Conservation (phyloP, 2,113 vertebrate genomes). For the Oreochromis aureus region DNA sequence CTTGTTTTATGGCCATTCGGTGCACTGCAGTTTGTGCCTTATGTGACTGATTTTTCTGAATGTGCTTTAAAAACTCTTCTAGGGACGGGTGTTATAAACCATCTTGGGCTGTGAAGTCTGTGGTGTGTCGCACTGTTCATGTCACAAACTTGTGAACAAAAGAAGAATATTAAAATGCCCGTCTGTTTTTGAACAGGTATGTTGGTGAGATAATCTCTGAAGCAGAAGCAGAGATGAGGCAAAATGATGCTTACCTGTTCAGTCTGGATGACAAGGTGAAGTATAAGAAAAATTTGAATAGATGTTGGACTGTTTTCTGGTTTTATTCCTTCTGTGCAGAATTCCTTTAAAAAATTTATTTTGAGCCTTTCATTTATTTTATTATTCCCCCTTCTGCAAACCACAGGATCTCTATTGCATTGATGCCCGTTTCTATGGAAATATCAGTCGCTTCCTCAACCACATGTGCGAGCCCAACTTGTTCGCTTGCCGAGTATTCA, state of each 20-base stretch:
- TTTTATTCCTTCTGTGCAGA: neutral
- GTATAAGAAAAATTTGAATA: neutral
- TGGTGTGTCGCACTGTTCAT: neutral
- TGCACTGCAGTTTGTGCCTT: neutral
- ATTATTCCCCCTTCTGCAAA: conserved; percentile 46
- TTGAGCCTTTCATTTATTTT: neutral
- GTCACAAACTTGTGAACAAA: neutral
- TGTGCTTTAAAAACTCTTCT: neutral
- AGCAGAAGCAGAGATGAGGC: conserved; percentile 88
- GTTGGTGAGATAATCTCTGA: conserved; percentile 96
- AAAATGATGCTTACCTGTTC: conserved; percentile 94
- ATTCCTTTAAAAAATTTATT: neutral
- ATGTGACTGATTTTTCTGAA: neutral
- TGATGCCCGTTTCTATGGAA: conserved; percentile 94
- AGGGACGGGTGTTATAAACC: neutral
- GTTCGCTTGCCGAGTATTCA: conserved; percentile 92
- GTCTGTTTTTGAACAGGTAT: conserved; percentile 72
- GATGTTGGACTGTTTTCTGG: neutral
- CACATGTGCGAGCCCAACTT: conserved; percentile 98
- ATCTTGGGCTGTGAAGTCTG: neutral
- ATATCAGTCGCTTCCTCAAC: conserved; percentile 97
- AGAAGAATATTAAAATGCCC: neutral
- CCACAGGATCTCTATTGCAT: conserved; percentile 93
- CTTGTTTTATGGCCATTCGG: neutral
- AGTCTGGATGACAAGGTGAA: conserved; percentile 93